phyloP scores from a whole-genome alignment of 2,888 invertebrate genomes.

The Agrilus cyanescens region DNA sequence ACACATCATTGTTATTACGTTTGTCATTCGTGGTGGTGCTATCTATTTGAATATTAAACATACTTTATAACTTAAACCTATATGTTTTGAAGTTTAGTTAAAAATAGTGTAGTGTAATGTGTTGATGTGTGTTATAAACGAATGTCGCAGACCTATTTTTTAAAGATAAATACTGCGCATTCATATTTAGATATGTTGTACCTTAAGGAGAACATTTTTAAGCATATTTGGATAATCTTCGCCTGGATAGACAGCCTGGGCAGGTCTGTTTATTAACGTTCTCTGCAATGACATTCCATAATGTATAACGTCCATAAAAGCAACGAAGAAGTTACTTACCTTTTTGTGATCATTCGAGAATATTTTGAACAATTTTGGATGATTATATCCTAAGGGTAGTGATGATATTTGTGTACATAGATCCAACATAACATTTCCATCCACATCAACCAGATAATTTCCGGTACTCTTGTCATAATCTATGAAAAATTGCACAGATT shows the following conservation, averaged over 20 bases:
- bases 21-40: constrained; percentile 57
- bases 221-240: constrained; percentile 68
- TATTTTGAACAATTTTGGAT: constrained; percentile 68
- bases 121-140: no score
- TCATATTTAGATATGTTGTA: no score
- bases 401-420: constrained; percentile 90
- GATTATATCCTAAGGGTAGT: constrained; percentile 86
- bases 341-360: constrained; percentile 64
- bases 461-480: constrained; percentile 88
- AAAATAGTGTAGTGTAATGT: no score
- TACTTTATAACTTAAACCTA: not conserved
- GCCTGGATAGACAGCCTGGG: constrained; percentile 79
- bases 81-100: no score
- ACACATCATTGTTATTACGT: constrained; percentile 86
- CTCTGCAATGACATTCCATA: constrained; percentile 38
- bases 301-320: constrained; percentile 22
- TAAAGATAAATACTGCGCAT: no score
- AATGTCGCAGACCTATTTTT: no score
- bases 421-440: constrained; percentile 83
- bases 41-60: constrained; percentile 54
- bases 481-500: constrained; percentile 75
- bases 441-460: constrained; percentile 91
- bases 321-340: constrained; percentile 38
- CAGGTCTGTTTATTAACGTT: constrained; percentile 77
- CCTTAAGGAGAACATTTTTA: constrained; percentile 48